Base-by-base conservation (phyloP, 2,113 vertebrate genomes). In the Oryzias melastigma region DNA sequence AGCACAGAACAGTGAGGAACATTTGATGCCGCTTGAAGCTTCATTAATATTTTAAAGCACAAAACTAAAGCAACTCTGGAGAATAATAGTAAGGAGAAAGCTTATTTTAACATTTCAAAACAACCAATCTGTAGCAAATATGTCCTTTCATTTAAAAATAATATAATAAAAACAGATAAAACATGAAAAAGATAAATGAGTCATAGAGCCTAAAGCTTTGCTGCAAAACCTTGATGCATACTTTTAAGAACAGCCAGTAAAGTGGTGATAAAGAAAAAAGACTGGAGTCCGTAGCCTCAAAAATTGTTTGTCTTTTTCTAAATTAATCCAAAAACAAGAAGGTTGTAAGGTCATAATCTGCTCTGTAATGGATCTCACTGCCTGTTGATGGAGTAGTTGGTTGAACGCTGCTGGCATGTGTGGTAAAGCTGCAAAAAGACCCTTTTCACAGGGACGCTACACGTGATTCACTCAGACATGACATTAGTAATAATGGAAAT, bases 321-420 rank as follows among this genome's bases (percentile, higher is more conserved):
- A 68, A 57, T 55, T 27, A 64, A 0, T 41, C 7, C 27, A 65
- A 27, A 53, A 80, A 52, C 24, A 27, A 48, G 12, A 19, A 48
- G 25, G 52, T 45, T 27, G 68, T 62, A 70, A 72, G 54, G 67
- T 70, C 46, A 40, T 78, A 72, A 83, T 83, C 73, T 75, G 51
- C 24, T 51, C 69, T 50, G 65, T 77, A 68, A 78, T 77, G 63
- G 56, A 48, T 78, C 75, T 73, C 72, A 70, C 10, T 49, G 54
- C n/a, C 18, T 17, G 20, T 25, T 77, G 59, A 65, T 56, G 72
- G 50, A 18, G 64, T 46, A 59, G 58, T 48, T 67, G 66, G 22
- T 51, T 59, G 41, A 22, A 53, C 71, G 58, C 58, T 64, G 46
- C 58, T 68, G 54, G 62, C 60, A 18, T 0, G 20, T 48, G 40